These are phyloP conservation scores for Caradrina kadenii DNA, from an alignment of 2,888 invertebrate genomes.

Conservation along the genomic window DNA sequence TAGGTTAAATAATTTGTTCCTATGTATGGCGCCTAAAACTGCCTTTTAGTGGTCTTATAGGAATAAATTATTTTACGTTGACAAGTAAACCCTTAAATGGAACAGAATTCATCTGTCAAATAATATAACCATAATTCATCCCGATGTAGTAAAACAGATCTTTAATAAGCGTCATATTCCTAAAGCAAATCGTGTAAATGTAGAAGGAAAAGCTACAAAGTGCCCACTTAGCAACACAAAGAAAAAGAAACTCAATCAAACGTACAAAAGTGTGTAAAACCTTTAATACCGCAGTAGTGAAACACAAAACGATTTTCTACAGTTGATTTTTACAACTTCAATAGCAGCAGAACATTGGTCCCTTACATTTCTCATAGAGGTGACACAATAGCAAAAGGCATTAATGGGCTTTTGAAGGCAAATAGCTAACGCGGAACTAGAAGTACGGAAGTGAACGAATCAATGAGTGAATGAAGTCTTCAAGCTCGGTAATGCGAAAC, in stretches of 20 bases:
- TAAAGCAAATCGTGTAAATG: not conserved
- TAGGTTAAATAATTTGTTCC: too few relatives aligned
- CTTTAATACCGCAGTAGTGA: conserved; percentile 31
- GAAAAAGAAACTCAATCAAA: conserved; percentile 38
- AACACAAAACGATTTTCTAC: conserved; percentile 51
- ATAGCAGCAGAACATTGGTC: conserved; percentile 22
- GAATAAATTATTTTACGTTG: too few relatives aligned
- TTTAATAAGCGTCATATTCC: not conserved
- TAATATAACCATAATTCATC: too few relatives aligned
- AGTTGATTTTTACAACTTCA: conserved; percentile 47
- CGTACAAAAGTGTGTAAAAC: conserved; percentile 34
- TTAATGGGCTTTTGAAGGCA: conserved; percentile 49
- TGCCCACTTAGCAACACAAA: conserved; percentile 9
- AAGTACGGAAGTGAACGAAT: conserved; percentile 56
- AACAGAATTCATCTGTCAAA: not conserved
- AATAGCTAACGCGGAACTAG: conserved; percentile 52
- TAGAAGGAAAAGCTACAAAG: not conserved
- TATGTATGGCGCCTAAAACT: too few relatives aligned
- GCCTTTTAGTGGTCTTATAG: too few relatives aligned
- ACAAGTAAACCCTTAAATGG: not conserved
- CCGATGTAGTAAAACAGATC: not conserved
- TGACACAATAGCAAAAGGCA: conserved; percentile 55
- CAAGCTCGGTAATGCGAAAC: conserved; percentile 76
- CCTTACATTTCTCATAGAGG: conserved; percentile 22
- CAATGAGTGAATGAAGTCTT: conserved; percentile 68